phyloP scores from a whole-genome alignment of 2,888 invertebrate genomes.

The Ophraella communa region DNA sequence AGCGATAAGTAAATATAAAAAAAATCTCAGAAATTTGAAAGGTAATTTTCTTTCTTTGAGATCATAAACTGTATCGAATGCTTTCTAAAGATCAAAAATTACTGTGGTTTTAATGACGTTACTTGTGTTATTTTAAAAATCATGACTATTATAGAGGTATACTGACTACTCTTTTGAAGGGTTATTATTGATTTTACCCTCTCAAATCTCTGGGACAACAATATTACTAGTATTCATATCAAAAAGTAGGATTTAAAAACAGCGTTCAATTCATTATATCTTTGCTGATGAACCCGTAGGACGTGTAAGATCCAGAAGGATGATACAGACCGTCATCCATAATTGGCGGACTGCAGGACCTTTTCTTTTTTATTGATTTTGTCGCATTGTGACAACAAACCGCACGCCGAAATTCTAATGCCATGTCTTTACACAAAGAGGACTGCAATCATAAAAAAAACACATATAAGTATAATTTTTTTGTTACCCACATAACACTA shows the following conservation, averaged over 20 bases:
- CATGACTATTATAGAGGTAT: too few relatives aligned
- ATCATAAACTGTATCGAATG: too few relatives aligned
- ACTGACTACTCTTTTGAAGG: too few relatives aligned
- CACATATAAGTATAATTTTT: neutral
- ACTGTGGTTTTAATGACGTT: too few relatives aligned
- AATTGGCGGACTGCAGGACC: conserved; percentile 45
- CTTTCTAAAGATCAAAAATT: too few relatives aligned
- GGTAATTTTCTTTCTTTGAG: too few relatives aligned
- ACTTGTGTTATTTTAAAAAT: too few relatives aligned
- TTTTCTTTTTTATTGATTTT: conserved; percentile 59
- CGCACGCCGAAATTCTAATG: conserved; percentile 73
- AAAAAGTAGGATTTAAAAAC: neutral
- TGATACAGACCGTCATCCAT: conserved; percentile 57
- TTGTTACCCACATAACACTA: too few relatives aligned
- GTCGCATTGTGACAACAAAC: conserved; percentile 70
- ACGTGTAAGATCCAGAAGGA: conserved; percentile 66
- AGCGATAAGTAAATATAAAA: conserved; percentile 6
- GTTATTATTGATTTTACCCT: neutral
- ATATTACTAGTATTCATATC: neutral
- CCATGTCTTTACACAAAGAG: conserved; percentile 76
- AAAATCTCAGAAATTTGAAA: neutral
- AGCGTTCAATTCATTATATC: conserved; percentile 52
- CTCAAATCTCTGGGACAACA: neutral
- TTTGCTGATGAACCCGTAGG: conserved; percentile 68
- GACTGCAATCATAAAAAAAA: conserved; percentile 61